These are phyloP conservation scores for Aleiodes testaceus DNA, from an alignment of 2,888 invertebrate species.

Conservation along the genomic window DNA sequence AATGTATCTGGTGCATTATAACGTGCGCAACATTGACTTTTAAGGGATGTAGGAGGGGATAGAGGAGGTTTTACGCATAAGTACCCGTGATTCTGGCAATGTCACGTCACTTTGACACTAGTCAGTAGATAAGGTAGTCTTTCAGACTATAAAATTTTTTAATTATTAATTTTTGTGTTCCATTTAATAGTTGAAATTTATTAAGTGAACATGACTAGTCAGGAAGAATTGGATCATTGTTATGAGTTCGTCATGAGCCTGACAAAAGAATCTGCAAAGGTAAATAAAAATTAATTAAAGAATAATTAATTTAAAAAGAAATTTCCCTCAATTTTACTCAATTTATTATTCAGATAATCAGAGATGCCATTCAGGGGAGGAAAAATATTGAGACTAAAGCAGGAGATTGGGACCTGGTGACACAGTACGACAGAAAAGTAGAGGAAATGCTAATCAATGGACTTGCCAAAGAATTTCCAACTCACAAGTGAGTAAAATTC, in stretches of 20 bases:
- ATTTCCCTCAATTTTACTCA: not conserved
- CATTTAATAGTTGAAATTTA: not conserved
- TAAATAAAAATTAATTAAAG: slow-evolving; percentile 45
- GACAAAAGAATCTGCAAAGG: slow-evolving; percentile 63
- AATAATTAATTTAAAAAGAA: slow-evolving; percentile 5
- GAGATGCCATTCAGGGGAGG: slow-evolving; percentile 60
- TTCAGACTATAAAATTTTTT: too few relatives aligned
- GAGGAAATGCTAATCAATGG: slow-evolving; percentile 81
- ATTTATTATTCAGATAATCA: slow-evolving; percentile 57
- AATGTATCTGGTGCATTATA: not conserved
- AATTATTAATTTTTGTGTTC: too few relatives aligned
- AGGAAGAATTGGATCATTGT: slow-evolving; percentile 58
- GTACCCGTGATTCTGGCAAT: slow-evolving; percentile 14
- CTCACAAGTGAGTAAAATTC: slow-evolving; percentile 76
- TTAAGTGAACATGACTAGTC: slow-evolving; percentile 49
- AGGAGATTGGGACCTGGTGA: slow-evolving; percentile 84
- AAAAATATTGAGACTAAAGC: slow-evolving; percentile 76
- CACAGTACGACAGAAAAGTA: slow-evolving; percentile 84
- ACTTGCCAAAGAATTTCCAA: slow-evolving; percentile 77
- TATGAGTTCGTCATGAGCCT: slow-evolving; percentile 63
- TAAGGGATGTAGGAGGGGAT: slow-evolving; percentile 17
- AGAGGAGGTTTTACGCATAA: not conserved
- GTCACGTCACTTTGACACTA: slow-evolving; percentile 20
- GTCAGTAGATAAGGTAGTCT: slow-evolving; percentile 5
- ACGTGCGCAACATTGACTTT: slow-evolving; percentile 4